phyloP scores from a whole-genome alignment of 2,797 vertebrate genomes.

The Ambastaia sidthimunki region DNA sequence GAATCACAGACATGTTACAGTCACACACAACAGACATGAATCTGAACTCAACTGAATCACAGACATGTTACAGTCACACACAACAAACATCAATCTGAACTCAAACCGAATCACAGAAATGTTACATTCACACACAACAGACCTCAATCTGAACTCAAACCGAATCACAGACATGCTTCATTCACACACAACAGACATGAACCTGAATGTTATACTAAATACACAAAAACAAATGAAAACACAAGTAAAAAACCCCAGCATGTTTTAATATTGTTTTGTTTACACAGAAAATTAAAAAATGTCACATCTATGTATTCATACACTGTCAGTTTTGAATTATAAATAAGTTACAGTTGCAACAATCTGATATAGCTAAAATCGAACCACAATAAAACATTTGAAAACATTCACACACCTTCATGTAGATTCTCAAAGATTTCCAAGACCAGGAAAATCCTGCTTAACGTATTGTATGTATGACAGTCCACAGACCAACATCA shows the following conservation, averaged over 20 bases:
- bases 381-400: background rate
- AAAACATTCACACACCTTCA: slow-evolving; percentile 42
- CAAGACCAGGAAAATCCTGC: slow-evolving; percentile 22
- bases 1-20: no score
- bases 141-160: no score
- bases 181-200: no score
- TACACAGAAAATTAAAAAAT: background rate
- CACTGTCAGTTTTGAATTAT: background rate
- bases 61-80: no score
- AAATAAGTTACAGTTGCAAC: background rate
- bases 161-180: no score
- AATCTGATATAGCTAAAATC: background rate
- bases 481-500: background rate
- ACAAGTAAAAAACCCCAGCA: background rate
- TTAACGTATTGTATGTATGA: background rate
- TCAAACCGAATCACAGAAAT: no score
- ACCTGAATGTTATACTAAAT: no score
- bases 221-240: background rate
- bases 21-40: no score
- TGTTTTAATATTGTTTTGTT: background rate
- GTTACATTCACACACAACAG: no score
- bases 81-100: no score
- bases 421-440: background rate
- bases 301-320: background rate
- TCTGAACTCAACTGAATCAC: no score